Base-by-base conservation (phyloP, 1,140 invertebrate species). In the Microplitis mediator region DNA sequence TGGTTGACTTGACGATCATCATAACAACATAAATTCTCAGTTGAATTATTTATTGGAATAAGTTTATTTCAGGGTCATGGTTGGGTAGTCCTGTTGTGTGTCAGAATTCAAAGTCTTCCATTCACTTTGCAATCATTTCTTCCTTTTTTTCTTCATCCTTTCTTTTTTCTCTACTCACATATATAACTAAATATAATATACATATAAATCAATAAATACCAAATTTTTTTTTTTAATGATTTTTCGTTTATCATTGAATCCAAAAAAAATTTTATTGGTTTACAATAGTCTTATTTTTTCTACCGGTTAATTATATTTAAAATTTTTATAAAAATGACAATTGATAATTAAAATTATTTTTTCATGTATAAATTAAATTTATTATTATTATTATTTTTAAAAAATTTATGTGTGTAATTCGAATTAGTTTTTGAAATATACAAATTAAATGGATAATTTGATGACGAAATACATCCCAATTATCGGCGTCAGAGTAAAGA, bases 91-190 rank as follows among this genome's bases (percentile, higher is more conserved):
- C 16, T 14, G 52, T n/a, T 14, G 52, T 54, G 52, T 54, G 16
- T n/a, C 52, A 54, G 16, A 16, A n/a, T 14, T 54, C 9, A 58
- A 58, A 58, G 23, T 58, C 56, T 58, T 23, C 56, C 56, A 58
- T 58, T 58, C 56, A 58, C 56, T 58, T 58, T 58, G 16, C n/a
- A 31, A 23, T 58, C 23, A 58, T 58, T 58, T 58, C 23, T 58
- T 58, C 56, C 8, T 58, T 58, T 58, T 58, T 58, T 9, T n/a
- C n/a, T 58, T 58, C 56, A 4, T 58, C 9, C 9, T 16, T 58
- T 9, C 14, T 32, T 58, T 16, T 6, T 4, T 58, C 23, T 23
- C 23, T 23, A 23, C 23, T 23, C 23, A 23, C 23, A 23, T 23
- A 23, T 2, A 2, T 23, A 23, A 2, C 23, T 23, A 23, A 23